These are phyloP conservation scores for Stichopus horrens DNA, from an alignment of 53 echinoderm and acorn worm genomes.

Conservation along the genomic window DNA sequence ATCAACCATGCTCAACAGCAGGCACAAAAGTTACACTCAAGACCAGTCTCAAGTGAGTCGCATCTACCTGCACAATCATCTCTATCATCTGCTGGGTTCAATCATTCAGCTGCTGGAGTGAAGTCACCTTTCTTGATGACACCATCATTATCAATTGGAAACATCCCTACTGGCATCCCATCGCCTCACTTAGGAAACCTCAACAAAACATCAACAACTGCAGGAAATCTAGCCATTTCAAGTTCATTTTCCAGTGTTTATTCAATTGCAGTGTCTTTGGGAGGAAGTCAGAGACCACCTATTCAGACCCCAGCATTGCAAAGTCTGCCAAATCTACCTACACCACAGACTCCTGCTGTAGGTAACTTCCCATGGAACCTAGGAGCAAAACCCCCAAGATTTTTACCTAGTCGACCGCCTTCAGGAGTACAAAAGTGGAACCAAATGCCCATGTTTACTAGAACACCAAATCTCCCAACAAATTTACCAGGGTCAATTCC, in stretches of 20 bases:
- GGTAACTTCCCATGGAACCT: slow-evolving; percentile 38
- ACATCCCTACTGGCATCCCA: slow-evolving; percentile 45
- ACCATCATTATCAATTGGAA: slow-evolving; percentile 33
- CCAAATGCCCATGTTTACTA: slow-evolving; percentile 12
- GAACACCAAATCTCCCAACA: slow-evolving; percentile 34
- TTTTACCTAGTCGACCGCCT: neutral
- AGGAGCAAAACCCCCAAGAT: slow-evolving; percentile 32
- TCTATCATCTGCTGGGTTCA: slow-evolving; percentile 45
- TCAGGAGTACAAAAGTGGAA: slow-evolving; percentile 1
- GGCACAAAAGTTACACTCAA: neutral
- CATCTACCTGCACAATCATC: slow-evolving; percentile 37
- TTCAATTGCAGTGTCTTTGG: slow-evolving; percentile 33
- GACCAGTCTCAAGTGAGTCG: neutral
- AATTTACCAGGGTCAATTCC: slow-evolving; percentile 45
- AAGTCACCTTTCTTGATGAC: slow-evolving; percentile 38
- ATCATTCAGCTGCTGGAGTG: slow-evolving; percentile 47
- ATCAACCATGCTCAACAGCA: slow-evolving; percentile 16
- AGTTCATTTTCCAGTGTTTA: slow-evolving; percentile 40
- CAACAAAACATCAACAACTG: neutral
- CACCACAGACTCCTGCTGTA: slow-evolving; percentile 6
- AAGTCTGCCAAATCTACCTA: slow-evolving; percentile 37
- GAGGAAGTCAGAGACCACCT: neutral
- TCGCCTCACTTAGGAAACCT: slow-evolving; percentile 28
- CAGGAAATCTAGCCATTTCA: slow-evolving; percentile 11
- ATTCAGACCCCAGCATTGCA: slow-evolving; percentile 25